Conservation (phyloP, 2,113 vertebrate species). For the Dermatemys mawii region DNA sequence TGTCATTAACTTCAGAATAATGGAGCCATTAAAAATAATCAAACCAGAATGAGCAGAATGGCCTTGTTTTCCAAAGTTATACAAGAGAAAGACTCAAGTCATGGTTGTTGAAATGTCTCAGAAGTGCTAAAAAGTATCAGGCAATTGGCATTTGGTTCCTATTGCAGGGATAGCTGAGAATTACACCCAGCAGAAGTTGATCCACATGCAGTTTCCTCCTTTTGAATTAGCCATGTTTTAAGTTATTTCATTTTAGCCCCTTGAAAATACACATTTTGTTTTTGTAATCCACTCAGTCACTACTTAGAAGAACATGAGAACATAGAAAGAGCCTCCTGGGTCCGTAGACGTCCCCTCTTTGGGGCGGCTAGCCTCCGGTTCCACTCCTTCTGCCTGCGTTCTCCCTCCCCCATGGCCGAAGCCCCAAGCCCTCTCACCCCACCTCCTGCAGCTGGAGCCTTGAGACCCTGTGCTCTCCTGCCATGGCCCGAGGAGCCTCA, state of each 20-base stretch:
- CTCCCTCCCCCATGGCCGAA: too few relatives aligned
- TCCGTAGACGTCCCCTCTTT: too few relatives aligned
- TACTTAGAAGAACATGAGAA: background rate
- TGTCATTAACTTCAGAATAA: background rate
- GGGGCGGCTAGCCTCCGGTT: too few relatives aligned
- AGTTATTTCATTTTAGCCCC: background rate
- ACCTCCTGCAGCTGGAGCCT: too few relatives aligned
- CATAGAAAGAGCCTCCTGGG: background rate
- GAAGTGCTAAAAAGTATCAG: background rate
- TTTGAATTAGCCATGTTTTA: background rate
- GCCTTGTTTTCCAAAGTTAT: background rate
- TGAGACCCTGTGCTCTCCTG: too few relatives aligned
- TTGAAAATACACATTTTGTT: background rate
- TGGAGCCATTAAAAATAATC: background rate
- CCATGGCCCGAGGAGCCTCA: too few relatives aligned
- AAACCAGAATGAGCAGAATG: background rate
- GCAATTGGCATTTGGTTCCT: background rate
- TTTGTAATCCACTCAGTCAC: background rate
- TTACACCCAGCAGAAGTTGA: background rate
- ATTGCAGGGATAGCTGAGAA: background rate
- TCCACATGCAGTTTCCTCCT: background rate
- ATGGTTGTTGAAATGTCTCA: background rate
- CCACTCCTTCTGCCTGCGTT: too few relatives aligned
- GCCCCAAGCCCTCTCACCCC: too few relatives aligned
- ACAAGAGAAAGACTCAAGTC: background rate